Conservation (phyloP, 2,797 vertebrate species). For the Siniperca undulata region DNA sequence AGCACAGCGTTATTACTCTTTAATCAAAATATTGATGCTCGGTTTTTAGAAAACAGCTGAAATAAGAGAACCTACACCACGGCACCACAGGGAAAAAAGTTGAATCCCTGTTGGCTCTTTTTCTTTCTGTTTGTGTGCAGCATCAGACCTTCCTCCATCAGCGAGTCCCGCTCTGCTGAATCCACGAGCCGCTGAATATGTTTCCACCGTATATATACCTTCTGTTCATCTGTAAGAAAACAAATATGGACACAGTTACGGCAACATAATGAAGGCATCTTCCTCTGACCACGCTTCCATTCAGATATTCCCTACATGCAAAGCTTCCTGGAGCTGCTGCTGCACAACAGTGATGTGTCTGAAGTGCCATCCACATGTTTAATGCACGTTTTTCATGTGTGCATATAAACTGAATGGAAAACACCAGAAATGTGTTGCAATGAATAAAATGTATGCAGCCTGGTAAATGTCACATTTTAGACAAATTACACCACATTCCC, state of each 20-base stretch:
- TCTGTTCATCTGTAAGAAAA: slow-evolving; percentile 17
- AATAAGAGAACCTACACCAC: background rate
- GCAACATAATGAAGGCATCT: slow-evolving; percentile 13
- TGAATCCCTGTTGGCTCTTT: background rate
- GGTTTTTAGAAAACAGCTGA: background rate
- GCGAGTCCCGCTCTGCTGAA: background rate
- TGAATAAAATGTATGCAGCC: background rate
- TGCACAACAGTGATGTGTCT: slow-evolving; percentile 2
- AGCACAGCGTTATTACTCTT: background rate
- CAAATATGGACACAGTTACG: slow-evolving; percentile 10
- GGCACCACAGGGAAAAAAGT: background rate
- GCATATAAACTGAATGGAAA: background rate
- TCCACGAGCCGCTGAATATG: background rate
- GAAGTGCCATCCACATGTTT: background rate
- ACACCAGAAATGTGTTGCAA: background rate
- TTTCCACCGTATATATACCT: background rate
- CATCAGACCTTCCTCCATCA: background rate
- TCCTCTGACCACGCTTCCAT: slow-evolving; percentile 14
- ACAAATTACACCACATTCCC: background rate
- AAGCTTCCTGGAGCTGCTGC: background rate
- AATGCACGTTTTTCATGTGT: background rate
- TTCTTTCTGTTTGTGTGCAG: background rate
- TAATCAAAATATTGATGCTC: background rate
- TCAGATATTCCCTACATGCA: background rate
- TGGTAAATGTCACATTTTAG: background rate